Percentiles rank a stretch among this genome's conserved stretches.
Conservation (phyloP, 2,888 invertebrate genomes). For the Melanophora roralis region DNA sequence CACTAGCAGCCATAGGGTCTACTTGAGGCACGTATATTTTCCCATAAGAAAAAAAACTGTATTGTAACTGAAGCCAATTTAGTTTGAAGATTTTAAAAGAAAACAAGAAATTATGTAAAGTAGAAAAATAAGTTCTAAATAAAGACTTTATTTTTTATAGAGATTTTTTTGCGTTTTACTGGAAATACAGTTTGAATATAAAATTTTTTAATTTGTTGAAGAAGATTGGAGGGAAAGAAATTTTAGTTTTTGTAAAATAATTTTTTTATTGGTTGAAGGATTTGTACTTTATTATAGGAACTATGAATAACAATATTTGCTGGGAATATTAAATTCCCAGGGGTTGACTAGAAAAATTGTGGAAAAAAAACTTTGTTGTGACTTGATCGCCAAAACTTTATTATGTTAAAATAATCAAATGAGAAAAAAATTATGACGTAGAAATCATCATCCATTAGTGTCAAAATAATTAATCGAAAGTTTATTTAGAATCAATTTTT, state of each 20-base stretch:
- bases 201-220: not conserved
- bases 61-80: not conserved
- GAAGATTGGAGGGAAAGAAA: not conserved
- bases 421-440: too few species aligned
- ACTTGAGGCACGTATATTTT: not conserved
- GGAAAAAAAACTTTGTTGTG: too few species aligned
- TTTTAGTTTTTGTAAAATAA: not conserved
- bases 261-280: not conserved
- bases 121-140: conserved; percentile 1
- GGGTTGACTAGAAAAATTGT: too few species aligned
- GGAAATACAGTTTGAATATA: not conserved
- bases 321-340: too few species aligned
- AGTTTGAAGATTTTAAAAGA: not conserved
- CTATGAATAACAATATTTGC: too few species aligned
- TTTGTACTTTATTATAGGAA: too few species aligned
- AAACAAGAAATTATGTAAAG: conserved; percentile 2
- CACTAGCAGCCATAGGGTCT: not conserved
- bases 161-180: not conserved
- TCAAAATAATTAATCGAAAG: too few species aligned
- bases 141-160: not conserved
- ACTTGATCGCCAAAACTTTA: too few species aligned
- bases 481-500: too few species aligned
- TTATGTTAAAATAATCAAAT: too few species aligned
- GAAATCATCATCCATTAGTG: too few species aligned
- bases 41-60: not conserved